These are phyloP conservation scores for Cyprinella venusta DNA, from an alignment of 2,797 vertebrate genomes.

Conservation along the genomic window DNA sequence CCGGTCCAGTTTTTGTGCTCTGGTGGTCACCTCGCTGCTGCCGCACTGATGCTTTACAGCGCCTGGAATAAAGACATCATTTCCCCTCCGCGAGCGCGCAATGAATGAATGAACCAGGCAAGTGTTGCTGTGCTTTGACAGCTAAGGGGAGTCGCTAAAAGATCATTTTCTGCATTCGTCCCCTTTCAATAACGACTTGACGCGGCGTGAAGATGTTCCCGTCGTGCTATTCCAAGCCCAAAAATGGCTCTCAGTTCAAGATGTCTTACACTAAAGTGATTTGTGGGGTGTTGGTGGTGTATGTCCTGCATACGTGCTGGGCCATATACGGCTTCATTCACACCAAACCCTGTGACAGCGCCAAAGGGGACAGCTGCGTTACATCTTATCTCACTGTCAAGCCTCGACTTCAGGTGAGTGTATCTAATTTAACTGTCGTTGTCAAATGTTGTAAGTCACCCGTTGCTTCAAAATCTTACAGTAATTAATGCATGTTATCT, in stretches of 20 bases:
- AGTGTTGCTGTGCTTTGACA: not conserved
- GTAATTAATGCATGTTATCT: not conserved
- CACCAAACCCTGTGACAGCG: slow-evolving; percentile 85
- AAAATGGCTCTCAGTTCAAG: slow-evolving; percentile 67
- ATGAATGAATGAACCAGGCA: slow-evolving; percentile 14
- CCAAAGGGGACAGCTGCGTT: slow-evolving; percentile 78
- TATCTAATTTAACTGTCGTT: not conserved
- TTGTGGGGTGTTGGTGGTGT: slow-evolving; percentile 90
- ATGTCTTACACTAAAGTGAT: slow-evolving; percentile 86
- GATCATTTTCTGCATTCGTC: not conserved
- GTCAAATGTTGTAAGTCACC: not conserved
- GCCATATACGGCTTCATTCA: slow-evolving; percentile 93
- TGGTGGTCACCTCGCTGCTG: not conserved
- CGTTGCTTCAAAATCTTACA: not conserved
- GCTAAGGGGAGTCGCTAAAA: not conserved
- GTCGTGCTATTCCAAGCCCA: slow-evolving; percentile 73
- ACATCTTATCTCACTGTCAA: slow-evolving; percentile 84
- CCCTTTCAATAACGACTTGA: not conserved
- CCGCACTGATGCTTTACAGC: not conserved
- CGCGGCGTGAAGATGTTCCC: slow-evolving; percentile 70
- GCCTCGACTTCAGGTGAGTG: slow-evolving; percentile 87
- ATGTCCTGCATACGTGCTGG: slow-evolving; percentile 93
- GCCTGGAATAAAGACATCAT: not conserved
- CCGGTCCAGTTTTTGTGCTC: not conserved
- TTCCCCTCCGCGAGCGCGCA: not conserved